Evolutionary conservation across 2,888 invertebrate species (phyloP).

Genomic region (Epirrita christyi): DNA sequence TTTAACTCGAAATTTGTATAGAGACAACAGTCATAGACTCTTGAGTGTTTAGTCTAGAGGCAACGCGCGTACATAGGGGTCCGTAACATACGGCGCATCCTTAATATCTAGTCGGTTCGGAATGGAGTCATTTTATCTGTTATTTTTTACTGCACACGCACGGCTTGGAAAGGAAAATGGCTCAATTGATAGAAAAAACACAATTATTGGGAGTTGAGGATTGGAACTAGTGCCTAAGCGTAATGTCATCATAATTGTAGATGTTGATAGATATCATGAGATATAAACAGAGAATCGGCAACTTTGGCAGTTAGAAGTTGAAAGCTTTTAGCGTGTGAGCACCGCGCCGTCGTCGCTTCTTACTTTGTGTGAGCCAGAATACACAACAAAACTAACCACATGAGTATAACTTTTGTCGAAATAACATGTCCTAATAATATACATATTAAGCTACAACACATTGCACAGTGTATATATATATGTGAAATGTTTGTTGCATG

Average conservation of each 20-base stretch:
- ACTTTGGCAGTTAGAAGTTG: conserved; percentile 1
- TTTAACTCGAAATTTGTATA: no score
- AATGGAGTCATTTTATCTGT: background rate
- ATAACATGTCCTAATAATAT: conserved; percentile 10
- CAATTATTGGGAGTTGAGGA: background rate
- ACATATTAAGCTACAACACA: conserved; percentile 15
- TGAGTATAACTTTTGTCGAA: conserved; percentile 26
- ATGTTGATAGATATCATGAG: background rate
- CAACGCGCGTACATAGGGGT: background rate
- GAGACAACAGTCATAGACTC: no score
- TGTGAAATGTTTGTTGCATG: conserved; percentile 20
- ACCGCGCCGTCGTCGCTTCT: no score
- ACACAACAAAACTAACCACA: conserved; percentile 12
- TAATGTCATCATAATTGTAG: background rate
- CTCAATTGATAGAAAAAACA: conserved; percentile 5
- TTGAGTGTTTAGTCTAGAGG: background rate
- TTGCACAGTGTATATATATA: conserved; percentile 28
- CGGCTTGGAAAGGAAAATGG: background rate
- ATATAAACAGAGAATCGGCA: conserved; percentile 13
- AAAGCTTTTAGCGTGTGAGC: conserved; percentile 17
- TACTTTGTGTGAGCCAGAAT: conserved; percentile 7
- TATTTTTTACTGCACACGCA: background rate
- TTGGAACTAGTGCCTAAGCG: background rate
- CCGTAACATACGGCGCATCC: background rate
- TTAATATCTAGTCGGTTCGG: background rate